Evolutionary conservation across 2,888 invertebrate species (phyloP).

Genomic region (Drosophila stalkeri): DNA sequence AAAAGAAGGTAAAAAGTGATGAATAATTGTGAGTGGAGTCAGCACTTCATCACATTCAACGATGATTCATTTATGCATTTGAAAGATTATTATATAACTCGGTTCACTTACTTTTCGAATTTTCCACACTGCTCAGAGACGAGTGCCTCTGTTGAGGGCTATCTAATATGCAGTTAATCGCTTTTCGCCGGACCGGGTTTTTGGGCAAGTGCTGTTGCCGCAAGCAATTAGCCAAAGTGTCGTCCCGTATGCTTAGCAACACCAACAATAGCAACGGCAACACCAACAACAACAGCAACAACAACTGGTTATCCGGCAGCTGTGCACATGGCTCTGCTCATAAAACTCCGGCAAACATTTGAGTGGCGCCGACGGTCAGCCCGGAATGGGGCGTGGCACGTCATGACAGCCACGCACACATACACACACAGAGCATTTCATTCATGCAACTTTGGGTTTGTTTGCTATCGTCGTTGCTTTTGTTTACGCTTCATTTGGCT

Average conservation of each 20-base stretch:
- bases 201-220: slow-evolving; percentile 58
- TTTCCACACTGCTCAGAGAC: slow-evolving; percentile 3
- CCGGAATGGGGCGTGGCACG: slow-evolving; percentile 51
- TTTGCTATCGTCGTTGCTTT: slow-evolving; percentile 40
- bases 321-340: slow-evolving; percentile 56
- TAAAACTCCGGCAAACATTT: slow-evolving; percentile 62
- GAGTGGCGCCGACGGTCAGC: slow-evolving; percentile 61
- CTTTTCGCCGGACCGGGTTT: slow-evolving; percentile 22
- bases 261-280: slow-evolving; percentile 9
- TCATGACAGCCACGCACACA: slow-evolving; percentile 30
- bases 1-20: slow-evolving; percentile 3
- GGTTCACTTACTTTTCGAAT: neutral
- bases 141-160: slow-evolving; percentile 24
- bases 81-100: slow-evolving; percentile 19
- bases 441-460: slow-evolving; percentile 63
- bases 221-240: slow-evolving; percentile 77
- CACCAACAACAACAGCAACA: slow-evolving; percentile 14
- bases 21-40: slow-evolving; percentile 19
- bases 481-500: slow-evolving; percentile 76
- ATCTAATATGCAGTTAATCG: slow-evolving; percentile 48
- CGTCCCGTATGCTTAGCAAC: slow-evolving; percentile 43
- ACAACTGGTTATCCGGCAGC: slow-evolving; percentile 40
- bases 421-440: slow-evolving; percentile 51
- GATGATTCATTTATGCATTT: slow-evolving; percentile 34
- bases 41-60: slow-evolving; percentile 18